phyloP scores from a whole-genome alignment of 2,113 vertebrate species.

The Syrrhaptes paradoxus region DNA sequence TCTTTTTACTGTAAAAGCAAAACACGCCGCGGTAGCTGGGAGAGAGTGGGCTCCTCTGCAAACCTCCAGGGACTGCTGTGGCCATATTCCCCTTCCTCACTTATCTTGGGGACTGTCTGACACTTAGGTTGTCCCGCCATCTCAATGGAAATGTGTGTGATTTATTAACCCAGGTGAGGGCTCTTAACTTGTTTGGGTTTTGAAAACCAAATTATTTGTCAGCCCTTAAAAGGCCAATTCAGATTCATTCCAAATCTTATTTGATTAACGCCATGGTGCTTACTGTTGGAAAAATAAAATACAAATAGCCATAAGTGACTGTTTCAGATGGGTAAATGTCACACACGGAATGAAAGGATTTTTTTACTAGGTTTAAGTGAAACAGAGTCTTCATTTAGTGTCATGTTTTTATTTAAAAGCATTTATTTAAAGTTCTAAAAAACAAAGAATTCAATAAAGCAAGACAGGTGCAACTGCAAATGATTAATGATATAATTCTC shows the following conservation, averaged over 20 bases:
- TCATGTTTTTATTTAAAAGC: conserved; percentile 72
- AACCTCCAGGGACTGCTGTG: background rate
- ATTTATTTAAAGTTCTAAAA: conserved; percentile 77
- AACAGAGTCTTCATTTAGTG: conserved; percentile 62
- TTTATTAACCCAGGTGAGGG: background rate
- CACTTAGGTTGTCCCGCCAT: background rate
- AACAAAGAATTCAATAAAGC: conserved; percentile 69
- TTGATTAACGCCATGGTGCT: background rate
- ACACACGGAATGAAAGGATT: background rate
- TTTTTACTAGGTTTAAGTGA: conserved; percentile 33
- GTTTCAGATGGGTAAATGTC: conserved; percentile 12
- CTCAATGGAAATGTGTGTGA: background rate
- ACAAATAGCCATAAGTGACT: background rate
- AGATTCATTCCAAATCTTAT: background rate
- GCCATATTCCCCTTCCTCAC: background rate
- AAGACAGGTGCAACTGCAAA: conserved; percentile 66
- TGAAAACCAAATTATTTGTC: background rate
- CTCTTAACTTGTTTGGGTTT: background rate
- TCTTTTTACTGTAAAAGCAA: too few relatives aligned
- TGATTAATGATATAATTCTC: conserved; percentile 77
- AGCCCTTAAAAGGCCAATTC: background rate
- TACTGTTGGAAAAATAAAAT: conserved; percentile 1
- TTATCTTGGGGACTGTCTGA: background rate
- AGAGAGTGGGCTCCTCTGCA: too few relatives aligned
- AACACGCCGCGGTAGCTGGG: background rate